Percentiles rank a stretch among this genome's conserved stretches.
Evolutionary conservation across 2,888 invertebrate genomes (phyloP).

Genomic region (Brachycybe producta): DNA sequence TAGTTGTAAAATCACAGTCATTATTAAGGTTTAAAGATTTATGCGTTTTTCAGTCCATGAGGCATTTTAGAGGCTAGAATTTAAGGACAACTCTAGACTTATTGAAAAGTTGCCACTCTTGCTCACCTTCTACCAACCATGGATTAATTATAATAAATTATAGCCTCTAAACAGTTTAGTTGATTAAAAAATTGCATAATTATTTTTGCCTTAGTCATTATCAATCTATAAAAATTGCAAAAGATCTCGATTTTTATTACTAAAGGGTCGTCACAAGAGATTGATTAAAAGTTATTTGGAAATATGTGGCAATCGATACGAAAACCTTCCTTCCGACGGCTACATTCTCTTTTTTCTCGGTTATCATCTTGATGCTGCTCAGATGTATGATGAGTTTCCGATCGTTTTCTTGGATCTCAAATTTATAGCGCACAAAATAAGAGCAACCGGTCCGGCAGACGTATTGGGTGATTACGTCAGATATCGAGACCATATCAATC

Average conservation of each 20-base stretch:
- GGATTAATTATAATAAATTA: no score
- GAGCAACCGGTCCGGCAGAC: conserved; percentile 53
- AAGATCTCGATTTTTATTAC: no score
- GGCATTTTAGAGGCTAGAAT: no score
- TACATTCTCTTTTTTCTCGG: conserved; percentile 60
- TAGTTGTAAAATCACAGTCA: background rate
- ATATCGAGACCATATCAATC: conserved; percentile 46
- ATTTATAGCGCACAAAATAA: conserved; percentile 56
- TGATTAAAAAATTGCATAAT: no score
- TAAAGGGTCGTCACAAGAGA: conserved; percentile 42
- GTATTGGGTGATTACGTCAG: conserved; percentile 51
- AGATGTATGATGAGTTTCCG: conserved; percentile 39
- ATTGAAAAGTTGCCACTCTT: no score
- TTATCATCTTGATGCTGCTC: conserved; percentile 50
- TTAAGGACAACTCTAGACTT: no score
- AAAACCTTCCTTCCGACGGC: conserved; percentile 52
- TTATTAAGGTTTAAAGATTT: conserved; percentile 2
- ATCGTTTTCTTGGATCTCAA: conserved; percentile 50
- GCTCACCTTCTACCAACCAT: no score
- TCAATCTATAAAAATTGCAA: no score
- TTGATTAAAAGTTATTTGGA: conserved; percentile 45
- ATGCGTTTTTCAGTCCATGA: conserved; percentile 17
- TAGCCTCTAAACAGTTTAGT: no score
- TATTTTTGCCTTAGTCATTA: no score
- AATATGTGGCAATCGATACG: conserved; percentile 34